phyloP scores from a whole-genome alignment of 1,140 invertebrate genomes.

The Papilio helenus region DNA sequence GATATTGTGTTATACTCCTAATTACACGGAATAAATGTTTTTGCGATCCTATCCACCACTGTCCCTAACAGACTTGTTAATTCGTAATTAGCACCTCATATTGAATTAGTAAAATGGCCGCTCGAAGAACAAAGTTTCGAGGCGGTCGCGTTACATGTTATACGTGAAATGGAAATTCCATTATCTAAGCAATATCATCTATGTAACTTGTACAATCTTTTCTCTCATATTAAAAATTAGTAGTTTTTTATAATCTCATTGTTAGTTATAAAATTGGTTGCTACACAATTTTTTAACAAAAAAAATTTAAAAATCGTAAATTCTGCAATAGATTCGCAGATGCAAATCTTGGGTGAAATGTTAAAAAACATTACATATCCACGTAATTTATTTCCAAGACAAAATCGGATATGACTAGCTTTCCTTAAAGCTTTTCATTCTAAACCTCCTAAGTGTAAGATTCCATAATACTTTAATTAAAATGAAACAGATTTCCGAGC shows the following conservation, averaged over 20 bases:
- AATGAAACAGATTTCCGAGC: background rate
- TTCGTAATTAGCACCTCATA: slow-evolving; percentile 46
- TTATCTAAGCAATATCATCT: background rate
- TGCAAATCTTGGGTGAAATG: no score
- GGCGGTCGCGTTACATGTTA: slow-evolving; percentile 11
- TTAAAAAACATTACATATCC: no score
- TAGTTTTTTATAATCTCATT: no score
- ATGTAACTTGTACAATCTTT: background rate
- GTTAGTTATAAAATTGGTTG: no score
- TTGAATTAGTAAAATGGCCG: slow-evolving; percentile 41
- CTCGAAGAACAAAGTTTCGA: slow-evolving; percentile 30
- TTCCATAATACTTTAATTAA: background rate
- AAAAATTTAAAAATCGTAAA: no score
- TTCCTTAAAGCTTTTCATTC: background rate
- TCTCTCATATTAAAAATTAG: no score
- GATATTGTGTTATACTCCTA: background rate
- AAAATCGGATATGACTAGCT: background rate
- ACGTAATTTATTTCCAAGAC: background rate
- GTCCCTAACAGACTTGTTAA: slow-evolving; percentile 34
- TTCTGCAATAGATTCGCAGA: no score
- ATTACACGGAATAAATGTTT: background rate
- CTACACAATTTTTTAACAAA: no score
- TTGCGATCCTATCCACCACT: background rate
- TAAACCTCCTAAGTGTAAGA: background rate
- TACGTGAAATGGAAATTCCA: background rate